Evolutionary conservation across 1,140 invertebrate genomes (phyloP).

Genomic region (Cherax destructor): DNA sequence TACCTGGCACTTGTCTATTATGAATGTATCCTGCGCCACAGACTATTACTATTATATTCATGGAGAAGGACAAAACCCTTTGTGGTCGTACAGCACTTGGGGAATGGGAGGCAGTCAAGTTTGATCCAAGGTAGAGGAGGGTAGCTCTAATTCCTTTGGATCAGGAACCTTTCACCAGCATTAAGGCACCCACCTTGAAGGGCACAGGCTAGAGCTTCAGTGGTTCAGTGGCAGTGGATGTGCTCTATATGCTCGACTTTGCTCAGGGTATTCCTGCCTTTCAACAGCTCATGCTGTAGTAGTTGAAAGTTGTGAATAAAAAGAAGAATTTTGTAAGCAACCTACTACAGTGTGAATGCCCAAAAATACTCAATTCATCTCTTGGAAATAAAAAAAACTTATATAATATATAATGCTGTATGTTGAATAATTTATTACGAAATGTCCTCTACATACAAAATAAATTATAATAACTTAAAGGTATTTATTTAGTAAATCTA

Average conservation of each 20-base stretch:
- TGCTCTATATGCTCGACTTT: slow-evolving; percentile 22
- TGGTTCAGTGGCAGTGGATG: slow-evolving; percentile 4
- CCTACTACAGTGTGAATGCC: neutral
- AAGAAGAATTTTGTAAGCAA: neutral
- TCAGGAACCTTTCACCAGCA: no score
- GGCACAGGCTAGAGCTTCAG: no score
- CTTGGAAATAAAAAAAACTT: neutral
- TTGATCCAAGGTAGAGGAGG: no score
- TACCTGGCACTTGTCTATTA: neutral
- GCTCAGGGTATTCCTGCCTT: slow-evolving; percentile 52
- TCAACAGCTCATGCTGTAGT: slow-evolving; percentile 39
- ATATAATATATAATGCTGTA: neutral
- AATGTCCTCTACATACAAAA: neutral
- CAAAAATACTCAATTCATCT: neutral
- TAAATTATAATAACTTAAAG: neutral
- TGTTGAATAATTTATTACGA: neutral
- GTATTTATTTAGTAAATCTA: neutral
- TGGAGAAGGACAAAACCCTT: no score
- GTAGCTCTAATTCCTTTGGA: no score
- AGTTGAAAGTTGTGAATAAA: neutral
- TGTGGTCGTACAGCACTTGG: no score
- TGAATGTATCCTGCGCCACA: slow-evolving; percentile 5
- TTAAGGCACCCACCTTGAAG: no score
- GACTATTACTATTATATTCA: no score
- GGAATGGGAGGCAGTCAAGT: no score